Percentiles rank a stretch among this genome's conserved stretches.
Evolutionary conservation across 2,797 vertebrate genomes (phyloP).

Genomic region (Channallabes apus): DNA sequence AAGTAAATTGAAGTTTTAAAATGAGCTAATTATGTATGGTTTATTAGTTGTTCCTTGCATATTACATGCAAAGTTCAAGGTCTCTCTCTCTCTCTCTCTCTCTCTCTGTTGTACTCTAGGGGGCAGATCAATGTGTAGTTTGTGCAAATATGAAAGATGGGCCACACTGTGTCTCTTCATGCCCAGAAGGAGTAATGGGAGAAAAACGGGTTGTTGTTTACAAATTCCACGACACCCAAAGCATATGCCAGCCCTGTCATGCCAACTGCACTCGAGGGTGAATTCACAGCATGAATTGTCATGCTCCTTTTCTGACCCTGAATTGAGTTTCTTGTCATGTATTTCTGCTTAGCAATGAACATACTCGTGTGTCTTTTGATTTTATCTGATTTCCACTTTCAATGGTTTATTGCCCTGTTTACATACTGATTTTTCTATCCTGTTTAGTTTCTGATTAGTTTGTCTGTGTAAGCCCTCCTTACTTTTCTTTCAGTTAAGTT

Average conservation of each 20-base stretch:
- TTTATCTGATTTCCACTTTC: not conserved
- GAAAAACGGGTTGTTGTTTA: slow-evolving; percentile 83
- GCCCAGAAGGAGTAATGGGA: slow-evolving; percentile 86
- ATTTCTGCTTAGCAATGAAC: not conserved
- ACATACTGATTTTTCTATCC: not conserved
- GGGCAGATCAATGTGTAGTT: slow-evolving; percentile 81
- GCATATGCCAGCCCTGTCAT: slow-evolving; percentile 84
- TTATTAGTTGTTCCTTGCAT: not conserved
- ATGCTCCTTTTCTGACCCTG: not conserved
- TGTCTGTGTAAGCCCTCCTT: not conserved
- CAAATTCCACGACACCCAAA: slow-evolving; percentile 80
- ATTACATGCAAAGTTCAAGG: not conserved
- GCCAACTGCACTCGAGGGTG: slow-evolving; percentile 89
- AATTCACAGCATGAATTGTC: slow-evolving; percentile 46
- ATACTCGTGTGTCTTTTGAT: not conserved
- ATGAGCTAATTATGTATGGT: too few species aligned
- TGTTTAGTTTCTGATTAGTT: not conserved
- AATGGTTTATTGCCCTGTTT: not conserved
- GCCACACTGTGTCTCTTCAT: slow-evolving; percentile 87
- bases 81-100: not conserved
- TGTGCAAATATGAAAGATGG: slow-evolving; percentile 85
- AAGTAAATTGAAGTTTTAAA: not conserved
- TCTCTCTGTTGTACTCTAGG: slow-evolving; percentile 67
- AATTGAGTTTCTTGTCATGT: not conserved
- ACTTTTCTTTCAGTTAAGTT: not conserved